phyloP scores from a whole-genome alignment of 2,113 vertebrate genomes.

The Oreotrochilus melanogaster region DNA sequence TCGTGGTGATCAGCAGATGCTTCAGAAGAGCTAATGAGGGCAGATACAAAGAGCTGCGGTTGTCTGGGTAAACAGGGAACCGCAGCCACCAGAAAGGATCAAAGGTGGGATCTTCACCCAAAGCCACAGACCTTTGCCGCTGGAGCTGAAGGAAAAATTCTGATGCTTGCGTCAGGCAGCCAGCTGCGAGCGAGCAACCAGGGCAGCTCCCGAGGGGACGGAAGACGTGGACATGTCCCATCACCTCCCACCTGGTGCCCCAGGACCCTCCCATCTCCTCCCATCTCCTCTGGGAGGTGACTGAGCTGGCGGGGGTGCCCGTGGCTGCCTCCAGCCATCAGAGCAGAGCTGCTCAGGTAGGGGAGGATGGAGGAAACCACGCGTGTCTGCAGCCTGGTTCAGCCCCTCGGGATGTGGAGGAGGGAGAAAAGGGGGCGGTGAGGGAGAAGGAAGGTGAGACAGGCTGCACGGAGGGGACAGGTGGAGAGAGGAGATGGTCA shows the following conservation, averaged over 20 bases:
- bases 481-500: neutral
- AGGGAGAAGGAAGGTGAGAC: neutral
- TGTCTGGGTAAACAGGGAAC: constrained; percentile 51
- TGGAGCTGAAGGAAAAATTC: neutral
- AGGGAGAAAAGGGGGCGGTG: neutral
- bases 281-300: accelerated
- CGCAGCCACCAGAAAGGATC: neutral
- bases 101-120: neutral
- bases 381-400: accelerated
- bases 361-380: neutral
- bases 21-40: constrained; percentile 20
- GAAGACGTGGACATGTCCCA: accelerated
- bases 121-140: constrained; percentile 12
- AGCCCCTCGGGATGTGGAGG: accelerated
- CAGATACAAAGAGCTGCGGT: constrained; percentile 20
- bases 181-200: neutral
- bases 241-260: neutral
- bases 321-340: neutral
- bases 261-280: neutral
- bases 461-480: neutral
- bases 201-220: accelerated
- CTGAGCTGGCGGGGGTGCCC: neutral
- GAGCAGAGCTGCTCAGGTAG: neutral
- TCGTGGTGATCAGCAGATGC: constrained; percentile 7
- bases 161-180: neutral